Evolutionary conservation across 2,113 vertebrate species (phyloP).

Genomic region (Podarcis raffonei): DNA sequence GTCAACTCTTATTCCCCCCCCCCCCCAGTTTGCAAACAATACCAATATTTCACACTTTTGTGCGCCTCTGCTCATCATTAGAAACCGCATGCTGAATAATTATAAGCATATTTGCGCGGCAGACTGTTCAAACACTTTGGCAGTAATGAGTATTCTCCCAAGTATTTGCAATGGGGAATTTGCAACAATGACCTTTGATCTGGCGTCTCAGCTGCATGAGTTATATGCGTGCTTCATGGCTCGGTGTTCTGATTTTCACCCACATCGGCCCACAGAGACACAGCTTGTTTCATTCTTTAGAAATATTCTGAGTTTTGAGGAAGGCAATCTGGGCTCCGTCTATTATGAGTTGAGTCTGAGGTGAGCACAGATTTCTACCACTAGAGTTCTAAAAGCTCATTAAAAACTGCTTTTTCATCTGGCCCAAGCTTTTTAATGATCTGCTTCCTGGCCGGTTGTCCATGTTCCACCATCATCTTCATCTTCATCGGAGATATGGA

Average conservation of each 20-base stretch:
- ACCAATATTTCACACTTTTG: not conserved
- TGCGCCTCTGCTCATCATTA: not conserved
- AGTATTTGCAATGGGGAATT: not conserved
- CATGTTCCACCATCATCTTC: not conserved
- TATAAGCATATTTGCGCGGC: not conserved
- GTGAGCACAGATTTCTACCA: not conserved
- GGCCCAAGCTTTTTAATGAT: too few species aligned
- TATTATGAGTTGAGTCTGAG: not conserved
- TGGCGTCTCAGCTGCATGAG: not conserved
- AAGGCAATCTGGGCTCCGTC: not conserved
- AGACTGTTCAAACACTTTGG: not conserved
- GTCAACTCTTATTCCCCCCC: too few species aligned
- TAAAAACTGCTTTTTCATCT: too few species aligned
- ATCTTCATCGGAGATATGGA: not conserved
- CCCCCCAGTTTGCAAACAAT: not conserved
- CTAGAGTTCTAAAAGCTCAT: not conserved
- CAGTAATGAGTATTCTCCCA: not conserved
- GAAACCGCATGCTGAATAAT: not conserved
- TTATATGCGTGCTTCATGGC: slow-evolving; percentile 1
- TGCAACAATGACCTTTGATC: slow-evolving; percentile 2
- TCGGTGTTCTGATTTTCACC: not conserved
- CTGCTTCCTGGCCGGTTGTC: not conserved
- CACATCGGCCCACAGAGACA: slow-evolving; percentile 33
- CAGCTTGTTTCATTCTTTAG: not conserved
- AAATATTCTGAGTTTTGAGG: slow-evolving; percentile 18